phyloP scores from a whole-genome alignment of 2,888 invertebrate genomes.

The Chamaedrilus cognettii region DNA sequence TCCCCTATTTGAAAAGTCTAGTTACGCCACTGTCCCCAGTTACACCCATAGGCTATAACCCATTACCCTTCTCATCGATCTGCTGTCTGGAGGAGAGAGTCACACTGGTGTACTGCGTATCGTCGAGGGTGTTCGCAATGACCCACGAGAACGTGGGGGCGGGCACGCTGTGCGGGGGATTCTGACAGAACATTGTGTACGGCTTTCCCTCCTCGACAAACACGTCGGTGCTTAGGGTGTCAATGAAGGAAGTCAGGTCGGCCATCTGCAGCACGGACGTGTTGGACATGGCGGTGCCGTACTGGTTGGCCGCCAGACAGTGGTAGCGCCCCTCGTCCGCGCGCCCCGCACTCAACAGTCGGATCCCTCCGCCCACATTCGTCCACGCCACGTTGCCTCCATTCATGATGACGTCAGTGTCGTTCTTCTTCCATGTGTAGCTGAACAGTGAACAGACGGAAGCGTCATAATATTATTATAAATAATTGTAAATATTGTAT shows the following conservation, averaged over 20 bases:
- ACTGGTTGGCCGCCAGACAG: neutral
- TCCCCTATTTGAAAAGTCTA: no score
- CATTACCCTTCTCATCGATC: no score
- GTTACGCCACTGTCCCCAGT: no score
- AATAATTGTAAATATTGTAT: no score
- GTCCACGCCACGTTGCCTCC: neutral
- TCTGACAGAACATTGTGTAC: neutral
- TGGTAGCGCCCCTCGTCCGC: slow-evolving; percentile 7
- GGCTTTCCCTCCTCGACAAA: neutral
- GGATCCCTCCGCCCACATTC: neutral
- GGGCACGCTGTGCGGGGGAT: neutral
- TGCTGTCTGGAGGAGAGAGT: no score
- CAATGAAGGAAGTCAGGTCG: neutral
- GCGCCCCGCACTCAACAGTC: neutral
- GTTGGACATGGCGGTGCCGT: slow-evolving; percentile 8
- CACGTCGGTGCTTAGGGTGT: neutral
- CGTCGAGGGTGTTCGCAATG: no score
- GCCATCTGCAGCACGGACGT: slow-evolving; percentile 4
- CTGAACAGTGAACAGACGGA: neutral
- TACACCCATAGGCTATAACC: no score
- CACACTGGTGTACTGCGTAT: no score
- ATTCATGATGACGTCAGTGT: neutral
- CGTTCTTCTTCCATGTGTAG: slow-evolving; percentile 4
- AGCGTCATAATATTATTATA: neutral
- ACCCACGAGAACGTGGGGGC: neutral